These are phyloP conservation scores for Eilema griseolum DNA, from an alignment of 2,888 invertebrate genomes.

Conservation along the genomic window DNA sequence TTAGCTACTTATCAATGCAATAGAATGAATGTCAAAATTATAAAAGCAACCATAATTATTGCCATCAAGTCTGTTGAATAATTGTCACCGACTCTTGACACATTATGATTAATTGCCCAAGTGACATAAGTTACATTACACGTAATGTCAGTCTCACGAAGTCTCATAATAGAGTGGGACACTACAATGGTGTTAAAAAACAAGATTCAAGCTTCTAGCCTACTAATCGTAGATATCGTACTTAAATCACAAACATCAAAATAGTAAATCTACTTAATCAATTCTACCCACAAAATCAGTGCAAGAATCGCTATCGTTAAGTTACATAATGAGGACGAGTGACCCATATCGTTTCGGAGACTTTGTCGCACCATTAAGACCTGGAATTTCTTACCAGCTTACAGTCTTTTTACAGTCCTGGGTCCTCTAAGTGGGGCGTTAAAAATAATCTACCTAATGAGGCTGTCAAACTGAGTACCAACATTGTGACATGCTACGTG, in stretches of 20 bases:
- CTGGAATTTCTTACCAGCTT: too few relatives aligned
- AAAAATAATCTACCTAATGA: too few relatives aligned
- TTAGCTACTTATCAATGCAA: too few relatives aligned
- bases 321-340: constrained; percentile 44
- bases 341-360: constrained; percentile 51
- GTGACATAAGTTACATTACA: not conserved
- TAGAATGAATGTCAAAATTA: too few relatives aligned
- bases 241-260: not conserved
- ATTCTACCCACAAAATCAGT: constrained; percentile 22
- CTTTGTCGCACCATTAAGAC: too few relatives aligned
- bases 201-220: too few relatives aligned
- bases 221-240: not conserved
- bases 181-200: constrained; percentile 10
- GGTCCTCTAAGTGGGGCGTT: too few relatives aligned
- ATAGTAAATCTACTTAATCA: constrained; percentile 12
- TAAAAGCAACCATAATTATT: not conserved
- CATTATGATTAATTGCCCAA: not conserved
- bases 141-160: not conserved
- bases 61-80: not conserved
- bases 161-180: constrained; percentile 5
- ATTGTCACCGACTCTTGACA: not conserved
- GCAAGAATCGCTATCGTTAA: constrained; percentile 33
- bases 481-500: too few relatives aligned
- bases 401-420: too few relatives aligned
- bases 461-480: too few relatives aligned